Percentiles rank a stretch among this genome's conserved stretches.
Evolutionary conservation across 1,140 invertebrate genomes (phyloP).

Genomic region (Platyscapa corneri): DNA sequence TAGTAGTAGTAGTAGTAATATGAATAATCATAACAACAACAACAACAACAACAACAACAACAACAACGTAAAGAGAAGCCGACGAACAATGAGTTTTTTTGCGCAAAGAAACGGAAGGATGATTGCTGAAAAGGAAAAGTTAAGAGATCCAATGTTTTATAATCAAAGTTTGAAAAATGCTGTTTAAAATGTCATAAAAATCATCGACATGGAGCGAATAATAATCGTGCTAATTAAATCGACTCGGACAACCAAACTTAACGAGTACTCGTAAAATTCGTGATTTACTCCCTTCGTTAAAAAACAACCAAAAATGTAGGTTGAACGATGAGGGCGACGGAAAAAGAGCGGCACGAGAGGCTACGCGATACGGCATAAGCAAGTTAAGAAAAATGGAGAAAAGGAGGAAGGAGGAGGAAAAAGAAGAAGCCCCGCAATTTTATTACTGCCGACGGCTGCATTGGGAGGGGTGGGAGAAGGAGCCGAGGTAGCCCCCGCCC

Average conservation of each 20-base stretch:
- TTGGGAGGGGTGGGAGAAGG: neutral
- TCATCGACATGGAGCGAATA: neutral
- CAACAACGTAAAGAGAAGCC: too few relatives aligned
- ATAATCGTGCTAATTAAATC: constrained; percentile 28
- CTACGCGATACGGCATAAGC: neutral
- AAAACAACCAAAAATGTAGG: constrained; percentile 8
- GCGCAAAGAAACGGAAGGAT: neutral
- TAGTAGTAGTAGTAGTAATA: too few relatives aligned
- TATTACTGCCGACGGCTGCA: constrained; percentile 17
- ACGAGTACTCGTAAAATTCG: constrained; percentile 17
- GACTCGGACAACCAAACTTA: constrained; percentile 4
- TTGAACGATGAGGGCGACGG: neutral
- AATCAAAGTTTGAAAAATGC: neutral
- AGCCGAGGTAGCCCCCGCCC: too few relatives aligned
- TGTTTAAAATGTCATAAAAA: constrained; percentile 20
- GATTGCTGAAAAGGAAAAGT: neutral
- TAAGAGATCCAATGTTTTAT: neutral
- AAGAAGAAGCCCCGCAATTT: constrained; percentile 20
- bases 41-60: too few relatives aligned
- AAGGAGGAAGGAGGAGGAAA: neutral
- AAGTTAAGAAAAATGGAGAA: constrained; percentile 31
- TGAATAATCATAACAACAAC: too few relatives aligned
- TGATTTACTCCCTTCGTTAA: constrained; percentile 29
- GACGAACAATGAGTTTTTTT: neutral
- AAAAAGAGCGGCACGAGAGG: neutral